Evolutionary conservation across 2,797 vertebrate species (phyloP), one percentile per base, ranked within the genome.

Genomic region (Salmo trutta): DNA sequence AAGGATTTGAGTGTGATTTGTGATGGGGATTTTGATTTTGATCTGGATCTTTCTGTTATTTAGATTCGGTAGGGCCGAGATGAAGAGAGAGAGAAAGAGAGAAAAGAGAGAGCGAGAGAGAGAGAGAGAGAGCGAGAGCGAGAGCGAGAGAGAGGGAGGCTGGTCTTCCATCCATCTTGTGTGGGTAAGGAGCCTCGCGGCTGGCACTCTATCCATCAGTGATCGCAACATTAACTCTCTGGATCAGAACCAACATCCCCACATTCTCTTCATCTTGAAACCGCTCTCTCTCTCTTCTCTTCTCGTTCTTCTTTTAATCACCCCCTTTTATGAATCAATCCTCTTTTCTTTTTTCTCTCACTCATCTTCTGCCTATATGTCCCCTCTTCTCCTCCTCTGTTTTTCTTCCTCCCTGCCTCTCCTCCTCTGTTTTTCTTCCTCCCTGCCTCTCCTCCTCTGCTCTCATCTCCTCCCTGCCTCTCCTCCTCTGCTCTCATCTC

Each of bases 171-270:
- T 97, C 95, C 95, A 96, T 97, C 96, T 97, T 97, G 95, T 95
- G 95, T 95, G 94, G 95, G 95, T 95, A 95, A 92, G 95, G 95
- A 95, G 96, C 94, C 95, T 96, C 84, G 92, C 94, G 93, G 92
- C 94, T 97, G 96, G 96, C 96, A 97, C 93, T 94, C 94, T 96
- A 97, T 97, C 95, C 96, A 97, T 97, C 96, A 97, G 95, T 95
- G 95, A 95, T 95, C 95, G 96, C 96, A 96, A 98, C 96, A 98
- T 98, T 97, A 98, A 97, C 96, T 97, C 95, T 96, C 95, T 97
- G 96, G 96, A 97, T 96, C 94, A 86, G 95, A 95, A 95, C 96
- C 96, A 97, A 96, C 93, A 89, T 88, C 88, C 87, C 88, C 88
- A 83, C 89, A 91, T 93, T 92, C 84, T 88, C n/a, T 24, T 3